Evolutionary conservation across 2,888 invertebrate species (phyloP).

Genomic region (Rugalucina vietnamica): DNA sequence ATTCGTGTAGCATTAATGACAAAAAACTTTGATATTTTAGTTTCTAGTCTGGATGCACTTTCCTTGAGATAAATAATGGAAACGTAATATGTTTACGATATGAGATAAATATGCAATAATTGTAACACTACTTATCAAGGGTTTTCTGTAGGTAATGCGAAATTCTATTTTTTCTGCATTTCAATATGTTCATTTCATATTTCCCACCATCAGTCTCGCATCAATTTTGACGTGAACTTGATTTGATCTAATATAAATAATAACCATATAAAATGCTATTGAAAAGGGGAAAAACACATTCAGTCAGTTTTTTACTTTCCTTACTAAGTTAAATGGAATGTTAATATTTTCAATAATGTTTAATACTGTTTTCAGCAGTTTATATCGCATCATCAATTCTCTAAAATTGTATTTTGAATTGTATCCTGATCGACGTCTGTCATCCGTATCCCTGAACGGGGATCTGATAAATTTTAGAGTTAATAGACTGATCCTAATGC

Average conservation of each 20-base stretch:
- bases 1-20: too few species aligned
- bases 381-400: background rate
- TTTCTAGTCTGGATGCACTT: too few species aligned
- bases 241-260: background rate
- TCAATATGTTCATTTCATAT: too few species aligned
- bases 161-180: too few species aligned
- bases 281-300: background rate
- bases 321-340: slow-evolving; percentile 15
- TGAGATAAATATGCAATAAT: too few species aligned
- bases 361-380: slow-evolving; percentile 8
- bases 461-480: slow-evolving; percentile 47
- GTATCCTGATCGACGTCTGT: background rate
- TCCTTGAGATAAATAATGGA: too few species aligned
- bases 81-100: too few species aligned
- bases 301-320: background rate
- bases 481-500: slow-evolving; percentile 40
- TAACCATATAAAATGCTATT: background rate
- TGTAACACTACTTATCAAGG: too few species aligned
- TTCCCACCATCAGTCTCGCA: too few species aligned
- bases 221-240: too few species aligned
- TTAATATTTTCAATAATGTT: slow-evolving; percentile 19
- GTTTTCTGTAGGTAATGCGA: too few species aligned
- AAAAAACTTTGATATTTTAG: too few species aligned
- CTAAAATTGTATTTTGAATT: slow-evolving; percentile 1
- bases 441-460: background rate